Base-by-base conservation (phyloP, 1,140 invertebrate species). In the Drosophila pachea region DNA sequence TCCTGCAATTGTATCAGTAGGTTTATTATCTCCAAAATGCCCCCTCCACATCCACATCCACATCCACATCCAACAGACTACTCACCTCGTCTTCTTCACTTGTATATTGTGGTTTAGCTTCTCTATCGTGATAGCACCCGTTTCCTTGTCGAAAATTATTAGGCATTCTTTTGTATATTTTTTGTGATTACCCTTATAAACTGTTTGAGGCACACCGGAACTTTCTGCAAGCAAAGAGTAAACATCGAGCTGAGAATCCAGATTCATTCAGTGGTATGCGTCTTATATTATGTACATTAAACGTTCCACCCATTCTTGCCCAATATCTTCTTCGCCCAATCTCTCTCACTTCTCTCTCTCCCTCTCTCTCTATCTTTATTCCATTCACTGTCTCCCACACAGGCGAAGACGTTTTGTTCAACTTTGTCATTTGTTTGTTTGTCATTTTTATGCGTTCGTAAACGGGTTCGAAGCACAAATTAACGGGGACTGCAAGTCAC, bases 161-260 rank as follows among this genome's bases (percentile, higher is more conserved):
- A 99, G 95, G 91, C 97, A 99, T 91, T 99, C 97, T 91, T 97
- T 93, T 96, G 94, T 92, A 89, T 96, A 96, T 42, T 96, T 95
- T 86, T 94, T 93, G 87, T 97, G 95, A 82, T 95, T 96, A 47
- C 97, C 97, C 91, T 97, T 97, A 89, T 97, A 98, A 54, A 98
- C 95, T 67, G 97, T 98, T 76, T 97, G 95, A 55, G 94, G 93
- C 36, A 95, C 94, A 35, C 96, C 96, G 68, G 95, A 94, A 65
- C 95, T 95, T 79, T 86, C 88, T 89, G 78, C 1, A 87, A 69
- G 5, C 14, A 47, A 47, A 53, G 22, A 63, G 16, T n/a, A 60
- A 9, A 22, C 3, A 33, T 14, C 0, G 2, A 38, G 22, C 7
- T 4, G n/a, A n/a, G 2, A 29, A 42, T 33, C 22, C 22, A 22